Evolutionary conservation across 2,797 vertebrate species (phyloP).

Genomic region (Melanotaenia trifasciata): DNA sequence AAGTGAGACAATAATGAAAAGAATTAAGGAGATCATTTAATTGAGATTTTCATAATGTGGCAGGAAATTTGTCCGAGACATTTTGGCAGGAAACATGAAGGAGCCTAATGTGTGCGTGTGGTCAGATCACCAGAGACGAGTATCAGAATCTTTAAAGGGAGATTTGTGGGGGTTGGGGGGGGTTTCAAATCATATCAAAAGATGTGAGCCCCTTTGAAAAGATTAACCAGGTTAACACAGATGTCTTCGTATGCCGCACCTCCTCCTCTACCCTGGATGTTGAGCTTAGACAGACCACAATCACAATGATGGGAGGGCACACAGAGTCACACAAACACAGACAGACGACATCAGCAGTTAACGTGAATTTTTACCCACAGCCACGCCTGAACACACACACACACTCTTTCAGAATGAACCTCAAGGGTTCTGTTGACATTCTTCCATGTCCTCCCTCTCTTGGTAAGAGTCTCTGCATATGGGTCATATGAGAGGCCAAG

Average conservation of each 20-base stretch:
- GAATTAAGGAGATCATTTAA: slow-evolving; percentile 30
- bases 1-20: slow-evolving; percentile 4
- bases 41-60: slow-evolving; percentile 28
- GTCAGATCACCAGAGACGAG: slow-evolving; percentile 44
- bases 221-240: slow-evolving; percentile 58
- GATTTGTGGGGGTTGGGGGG: not conserved
- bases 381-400: slow-evolving; percentile 1
- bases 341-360: slow-evolving; percentile 29
- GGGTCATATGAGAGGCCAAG: slow-evolving; percentile 68
- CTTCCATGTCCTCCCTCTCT: slow-evolving; percentile 59
- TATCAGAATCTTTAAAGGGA: slow-evolving; percentile 54
- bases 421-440: slow-evolving; percentile 76
- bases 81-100: slow-evolving; percentile 51
- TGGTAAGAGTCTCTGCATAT: slow-evolving; percentile 60
- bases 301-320: slow-evolving; percentile 12
- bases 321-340: not conserved
- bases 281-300: slow-evolving; percentile 12
- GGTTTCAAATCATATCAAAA: slow-evolving; percentile 63
- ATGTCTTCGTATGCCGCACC: slow-evolving; percentile 40
- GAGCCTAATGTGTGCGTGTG: slow-evolving; percentile 39
- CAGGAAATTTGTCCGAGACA: slow-evolving; percentile 38
- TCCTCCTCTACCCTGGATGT: slow-evolving; percentile 30
- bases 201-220: slow-evolving; percentile 60
- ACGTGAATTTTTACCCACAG: slow-evolving; percentile 29
- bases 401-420: slow-evolving; percentile 35